Evolutionary conservation across 35 echinoderm and acorn worm species (phyloP), one percentile per base, ranked within the genome.

Genomic region (Apostichopus parvimensis): DNA sequence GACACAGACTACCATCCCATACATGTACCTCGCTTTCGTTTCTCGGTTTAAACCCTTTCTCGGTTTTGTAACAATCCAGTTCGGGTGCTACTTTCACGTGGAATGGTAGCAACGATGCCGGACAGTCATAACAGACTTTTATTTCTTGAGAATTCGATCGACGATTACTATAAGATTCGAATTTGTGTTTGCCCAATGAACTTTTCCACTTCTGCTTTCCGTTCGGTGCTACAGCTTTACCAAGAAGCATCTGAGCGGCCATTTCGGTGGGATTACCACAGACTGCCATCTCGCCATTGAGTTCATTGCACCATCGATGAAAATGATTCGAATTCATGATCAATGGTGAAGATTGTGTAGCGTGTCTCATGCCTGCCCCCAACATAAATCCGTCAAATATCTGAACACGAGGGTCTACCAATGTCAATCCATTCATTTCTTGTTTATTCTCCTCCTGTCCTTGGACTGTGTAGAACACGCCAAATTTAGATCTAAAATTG

Each of bases 241-340:
- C 81, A 5, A 84, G 56, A 3, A 84, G 81, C 4, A 84, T 21
- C 56, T 84, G 81, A 8, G 54, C 81, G 5, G 53, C 81, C 81
- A 84, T 84, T 84, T 84, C 81, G 15, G 81, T 84, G 6, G 81
- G 81, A 84, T 84, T 84, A 45, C 85, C 58, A 22, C 85, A 87
- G 10, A 87, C 20, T 53, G 18, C n/a, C 85, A 87, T 87, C 59
- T 87, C 85, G 55, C 85, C 85, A 60, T 87, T 72, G 25, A 87
- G 59, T 87, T 87, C 85, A 87, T 72, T 68, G 34, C 85, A 87
- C 58, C 58, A 64, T 13, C 85, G 85, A 68, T 87, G 85, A 28
- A 57, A 28, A 65, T 87, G 85, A 10, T 12, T 17, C 26, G 85
- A 87, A 6, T 14, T 28, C 85, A 87, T 87, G 0, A 87, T 87